Evolutionary conservation across 2,888 invertebrate genomes (phyloP), one percentile per base, ranked within the genome.

Genomic region (Drosophila leonis): DNA sequence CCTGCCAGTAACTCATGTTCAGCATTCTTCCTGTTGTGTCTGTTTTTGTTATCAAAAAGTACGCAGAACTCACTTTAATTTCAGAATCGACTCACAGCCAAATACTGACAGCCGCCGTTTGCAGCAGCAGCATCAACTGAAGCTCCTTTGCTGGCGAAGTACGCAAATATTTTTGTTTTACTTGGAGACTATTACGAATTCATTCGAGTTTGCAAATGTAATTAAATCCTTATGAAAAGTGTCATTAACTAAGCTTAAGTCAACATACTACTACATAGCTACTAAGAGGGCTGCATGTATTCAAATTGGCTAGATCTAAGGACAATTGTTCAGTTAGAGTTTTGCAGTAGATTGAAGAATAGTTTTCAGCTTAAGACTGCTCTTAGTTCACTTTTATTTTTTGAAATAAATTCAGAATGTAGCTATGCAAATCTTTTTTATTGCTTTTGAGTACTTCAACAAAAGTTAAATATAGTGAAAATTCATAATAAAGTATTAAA

Each of bases 161-260:
- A n/a, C 29, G 49, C 24, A 49, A 52, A 31, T 64, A 37, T 31
- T 31, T 56, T 69, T 61, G 62, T 60, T 78, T 56, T 41, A 15
- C 66, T 63, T 48, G 31, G 18, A 60, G 76, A 73, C 80, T 72
- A 87, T 90, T 88, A 86, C 75, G 82, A 82, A 82, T 91, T 88
- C 88, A 89, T 88, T 82, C 67, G 66, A 78, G 75, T 74, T 79
- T 68, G 65, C 59, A 72, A 80, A 80, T 88, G 64, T 64, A 80
- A 82, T 87, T 87, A 88, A 75, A 61, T 69, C 59, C 52, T 65
- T 59, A 49, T 59, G 12, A 42, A 68, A 52, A 51, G 33, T 55
- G 46, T 46, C 60, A 55, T 55, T 20, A 76, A 57, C 56, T 54
- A 42, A 52, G 41, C 57, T 27, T 46, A 69, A 65, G 24, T n/a